Percentiles rank a stretch among this genome's conserved stretches.
These are phyloP conservation scores for Ciconia nigra DNA, from an alignment of 2,797 vertebrate species.

Conservation along the genomic window DNA sequence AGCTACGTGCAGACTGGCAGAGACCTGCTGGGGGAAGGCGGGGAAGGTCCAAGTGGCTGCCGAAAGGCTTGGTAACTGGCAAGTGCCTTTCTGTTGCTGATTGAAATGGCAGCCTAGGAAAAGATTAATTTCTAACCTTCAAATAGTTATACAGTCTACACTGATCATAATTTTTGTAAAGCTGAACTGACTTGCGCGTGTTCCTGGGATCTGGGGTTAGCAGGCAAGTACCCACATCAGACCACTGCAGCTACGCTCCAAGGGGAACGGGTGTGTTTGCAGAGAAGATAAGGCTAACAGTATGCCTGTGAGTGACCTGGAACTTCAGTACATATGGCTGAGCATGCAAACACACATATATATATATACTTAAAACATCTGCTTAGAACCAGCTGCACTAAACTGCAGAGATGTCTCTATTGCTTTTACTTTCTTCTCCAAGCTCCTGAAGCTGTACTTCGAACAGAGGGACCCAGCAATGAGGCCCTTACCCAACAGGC, in stretches of 20 bases:
- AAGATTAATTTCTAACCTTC: neutral
- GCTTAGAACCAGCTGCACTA: no score
- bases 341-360: fast-evolving
- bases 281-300: neutral
- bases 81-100: neutral
- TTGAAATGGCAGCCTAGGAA: neutral
- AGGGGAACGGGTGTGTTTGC: fast-evolving
- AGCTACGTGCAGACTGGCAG: fast-evolving
- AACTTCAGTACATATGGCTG: fast-evolving
- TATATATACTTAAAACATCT: neutral
- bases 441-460: neutral
- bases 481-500: neutral
- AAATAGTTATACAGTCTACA: no score
- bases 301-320: neutral
- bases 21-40: neutral
- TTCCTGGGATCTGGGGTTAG: neutral
- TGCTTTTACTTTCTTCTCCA: neutral
- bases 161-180: no score
- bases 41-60: neutral
- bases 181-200: fast-evolving
- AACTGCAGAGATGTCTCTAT: neutral
- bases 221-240: neutral
- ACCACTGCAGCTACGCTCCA: neutral
- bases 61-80: neutral
- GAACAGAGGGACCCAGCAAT: neutral